A percentile compares a stretch with the other conserved stretches of the same genome.
These are phyloP conservation scores for Lycodopsis pacificus DNA, from an alignment of 2,797 vertebrate species.

Conservation along the genomic window DNA sequence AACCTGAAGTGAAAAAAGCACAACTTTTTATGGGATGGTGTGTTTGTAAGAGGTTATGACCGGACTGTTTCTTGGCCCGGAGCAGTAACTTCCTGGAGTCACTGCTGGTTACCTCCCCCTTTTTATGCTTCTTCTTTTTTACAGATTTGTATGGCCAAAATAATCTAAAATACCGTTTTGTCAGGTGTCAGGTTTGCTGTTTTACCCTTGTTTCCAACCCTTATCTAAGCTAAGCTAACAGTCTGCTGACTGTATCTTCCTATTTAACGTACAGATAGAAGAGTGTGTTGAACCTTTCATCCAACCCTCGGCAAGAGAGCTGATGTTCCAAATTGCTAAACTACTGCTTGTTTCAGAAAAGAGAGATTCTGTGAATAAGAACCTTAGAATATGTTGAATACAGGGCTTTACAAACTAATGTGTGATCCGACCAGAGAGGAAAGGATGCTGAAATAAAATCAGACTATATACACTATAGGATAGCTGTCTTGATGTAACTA, in stretches of 20 bases:
- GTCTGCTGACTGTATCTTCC: not conserved
- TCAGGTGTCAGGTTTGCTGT: not conserved
- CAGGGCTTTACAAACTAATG: not conserved
- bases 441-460: not conserved
- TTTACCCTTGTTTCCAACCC: not conserved
- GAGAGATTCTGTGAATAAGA: not conserved
- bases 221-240: not conserved
- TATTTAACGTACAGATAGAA: not conserved
- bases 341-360: not conserved
- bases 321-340: slow-evolving; percentile 3
- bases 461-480: not conserved
- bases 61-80: not conserved
- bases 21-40: not conserved
- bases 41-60: not conserved
- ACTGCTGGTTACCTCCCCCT: not conserved
- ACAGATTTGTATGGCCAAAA: not conserved
- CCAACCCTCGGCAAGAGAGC: not conserved
- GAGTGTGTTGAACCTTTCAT: not conserved
- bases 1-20: not conserved
- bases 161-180: not conserved
- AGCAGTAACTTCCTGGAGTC: not conserved
- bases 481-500: not conserved
- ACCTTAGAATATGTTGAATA: not conserved
- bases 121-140: not conserved
- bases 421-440: not conserved